Percentiles rank a stretch among this genome's conserved stretches.
These are phyloP conservation scores for Allolobophora icterica DNA, from an alignment of 2,888 invertebrate genomes.

Conservation along the genomic window DNA sequence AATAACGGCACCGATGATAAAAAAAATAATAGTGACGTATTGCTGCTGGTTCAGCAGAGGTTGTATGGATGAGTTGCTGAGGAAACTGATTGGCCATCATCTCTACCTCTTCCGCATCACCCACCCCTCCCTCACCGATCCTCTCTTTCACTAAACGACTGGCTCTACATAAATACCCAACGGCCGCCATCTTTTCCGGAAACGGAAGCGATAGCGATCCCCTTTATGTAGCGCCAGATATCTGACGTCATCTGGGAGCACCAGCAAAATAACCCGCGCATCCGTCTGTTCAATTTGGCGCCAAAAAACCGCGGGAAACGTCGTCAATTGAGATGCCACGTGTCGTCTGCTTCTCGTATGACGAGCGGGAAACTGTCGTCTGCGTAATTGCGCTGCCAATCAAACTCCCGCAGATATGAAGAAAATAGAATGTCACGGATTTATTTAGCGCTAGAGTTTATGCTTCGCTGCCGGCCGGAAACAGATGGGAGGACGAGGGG, in stretches of 20 bases:
- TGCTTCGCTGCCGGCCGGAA: background rate
- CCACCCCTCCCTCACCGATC: too few relatives aligned
- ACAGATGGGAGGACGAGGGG: background rate
- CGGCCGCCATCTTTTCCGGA: background rate
- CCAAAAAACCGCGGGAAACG: slow-evolving; percentile 3
- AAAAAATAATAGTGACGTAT: too few relatives aligned
- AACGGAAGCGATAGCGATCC: background rate
- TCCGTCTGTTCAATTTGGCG: background rate
- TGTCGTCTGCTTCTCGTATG: slow-evolving; percentile 8
- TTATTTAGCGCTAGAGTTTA: background rate
- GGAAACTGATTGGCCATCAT: background rate
- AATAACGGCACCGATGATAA: too few relatives aligned
- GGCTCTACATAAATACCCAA: background rate
- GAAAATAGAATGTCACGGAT: background rate
- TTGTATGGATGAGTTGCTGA: background rate
- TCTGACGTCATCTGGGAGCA: background rate
- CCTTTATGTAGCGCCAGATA: background rate
- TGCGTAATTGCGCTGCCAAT: background rate
- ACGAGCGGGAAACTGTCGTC: slow-evolving; percentile 3
- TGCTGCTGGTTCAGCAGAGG: background rate
- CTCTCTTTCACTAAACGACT: background rate
- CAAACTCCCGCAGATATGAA: background rate
- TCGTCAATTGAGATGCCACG: background rate
- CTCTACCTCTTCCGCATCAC: too few relatives aligned
- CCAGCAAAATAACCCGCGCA: background rate